Evolutionary conservation across 2,888 invertebrate species (phyloP).

Genomic region (Cephus sareptanus): DNA sequence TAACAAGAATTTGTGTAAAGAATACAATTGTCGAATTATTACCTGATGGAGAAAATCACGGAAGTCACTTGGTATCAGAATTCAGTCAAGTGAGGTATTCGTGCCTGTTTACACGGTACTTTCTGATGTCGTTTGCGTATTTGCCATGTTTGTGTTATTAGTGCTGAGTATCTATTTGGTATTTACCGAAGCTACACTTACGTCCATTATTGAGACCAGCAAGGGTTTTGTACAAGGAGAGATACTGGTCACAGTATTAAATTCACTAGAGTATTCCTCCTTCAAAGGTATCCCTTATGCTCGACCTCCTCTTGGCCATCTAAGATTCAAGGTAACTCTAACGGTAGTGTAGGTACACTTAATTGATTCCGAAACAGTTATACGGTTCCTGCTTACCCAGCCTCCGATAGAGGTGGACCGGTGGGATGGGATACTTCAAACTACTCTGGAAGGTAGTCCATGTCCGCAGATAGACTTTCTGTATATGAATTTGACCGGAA

Average conservation of each 20-base stretch:
- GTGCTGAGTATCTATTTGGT: neutral
- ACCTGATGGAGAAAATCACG: neutral
- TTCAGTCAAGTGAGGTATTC: neutral
- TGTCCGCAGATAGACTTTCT: slow-evolving; percentile 35
- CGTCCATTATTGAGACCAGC: slow-evolving; percentile 34
- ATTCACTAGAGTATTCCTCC: slow-evolving; percentile 29
- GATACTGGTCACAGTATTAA: slow-evolving; percentile 31
- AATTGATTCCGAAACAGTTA: slow-evolving; percentile 25
- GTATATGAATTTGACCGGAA: slow-evolving; percentile 26
- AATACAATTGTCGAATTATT: no score
- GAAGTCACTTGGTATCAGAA: neutral
- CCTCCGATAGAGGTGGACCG: slow-evolving; percentile 35
- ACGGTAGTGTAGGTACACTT: neutral
- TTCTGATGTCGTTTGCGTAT: neutral
- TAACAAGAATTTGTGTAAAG: no score
- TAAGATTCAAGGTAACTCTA: slow-evolving; percentile 44
- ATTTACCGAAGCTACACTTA: slow-evolving; percentile 14
- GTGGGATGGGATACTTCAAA: slow-evolving; percentile 34
- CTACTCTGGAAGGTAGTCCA: slow-evolving; percentile 25
- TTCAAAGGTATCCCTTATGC: slow-evolving; percentile 49
- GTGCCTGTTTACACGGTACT: neutral
- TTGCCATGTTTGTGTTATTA: neutral
- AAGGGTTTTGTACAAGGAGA: slow-evolving; percentile 43
- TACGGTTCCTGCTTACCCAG: slow-evolving; percentile 30
- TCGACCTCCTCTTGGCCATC: slow-evolving; percentile 35